Evolutionary conservation across 2,888 invertebrate genomes (phyloP).

Genomic region (Julus scanicus): DNA sequence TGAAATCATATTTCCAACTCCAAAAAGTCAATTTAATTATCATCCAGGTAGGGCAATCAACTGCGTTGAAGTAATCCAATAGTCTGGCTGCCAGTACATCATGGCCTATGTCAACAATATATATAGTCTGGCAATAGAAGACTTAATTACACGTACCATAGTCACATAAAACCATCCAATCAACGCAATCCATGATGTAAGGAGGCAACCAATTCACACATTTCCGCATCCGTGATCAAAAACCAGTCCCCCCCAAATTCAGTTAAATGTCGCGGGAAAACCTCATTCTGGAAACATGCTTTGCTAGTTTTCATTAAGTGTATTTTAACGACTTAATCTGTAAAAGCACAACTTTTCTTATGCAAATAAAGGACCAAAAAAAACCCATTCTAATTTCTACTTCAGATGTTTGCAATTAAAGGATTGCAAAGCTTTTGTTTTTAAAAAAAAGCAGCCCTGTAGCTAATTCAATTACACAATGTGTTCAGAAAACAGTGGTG

Average conservation of each 20-base stretch:
- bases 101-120: not conserved
- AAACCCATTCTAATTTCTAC: conserved; percentile 17
- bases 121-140: not conserved
- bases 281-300: not conserved
- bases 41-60: conserved; percentile 9
- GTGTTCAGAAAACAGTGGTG: conserved; percentile 36
- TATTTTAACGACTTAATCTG: conserved; percentile 4
- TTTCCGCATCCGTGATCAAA: not conserved
- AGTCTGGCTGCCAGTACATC: not conserved
- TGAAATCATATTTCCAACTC: not conserved
- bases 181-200: not conserved
- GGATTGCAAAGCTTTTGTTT: not conserved
- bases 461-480: conserved; percentile 24
- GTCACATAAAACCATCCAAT: conserved; percentile 13
- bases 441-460: not conserved
- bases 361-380: not conserved
- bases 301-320: not conserved
- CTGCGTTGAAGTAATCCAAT: not conserved
- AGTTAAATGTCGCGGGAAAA: not conserved
- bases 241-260: not conserved
- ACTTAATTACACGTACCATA: conserved; percentile 4
- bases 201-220: not conserved
- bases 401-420: conserved; percentile 40
- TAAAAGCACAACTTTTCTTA: not conserved
- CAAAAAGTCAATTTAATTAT: not conserved